Evolutionary conservation across 1,140 invertebrate species (phyloP).

Genomic region (Drosophila kurseongensis): DNA sequence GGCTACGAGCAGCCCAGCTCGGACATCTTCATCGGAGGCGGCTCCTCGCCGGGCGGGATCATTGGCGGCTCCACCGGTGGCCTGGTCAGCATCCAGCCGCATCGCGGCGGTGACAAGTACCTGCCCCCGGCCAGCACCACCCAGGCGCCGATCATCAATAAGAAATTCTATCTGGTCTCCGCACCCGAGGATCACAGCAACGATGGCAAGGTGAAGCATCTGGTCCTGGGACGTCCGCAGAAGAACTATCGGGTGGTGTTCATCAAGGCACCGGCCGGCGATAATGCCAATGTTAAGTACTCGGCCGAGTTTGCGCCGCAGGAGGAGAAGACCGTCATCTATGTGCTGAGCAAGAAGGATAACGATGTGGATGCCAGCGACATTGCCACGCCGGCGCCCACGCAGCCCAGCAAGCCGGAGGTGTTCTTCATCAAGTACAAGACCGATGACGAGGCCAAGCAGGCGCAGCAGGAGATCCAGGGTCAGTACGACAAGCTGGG

Average conservation of each 20-base stretch:
- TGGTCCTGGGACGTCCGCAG: slow-evolving; percentile 86
- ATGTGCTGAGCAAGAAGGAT: slow-evolving; percentile 93
- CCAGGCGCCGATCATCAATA: slow-evolving; percentile 74
- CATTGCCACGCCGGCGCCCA: slow-evolving; percentile 90
- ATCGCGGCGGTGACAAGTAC: slow-evolving; percentile 80
- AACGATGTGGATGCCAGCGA: slow-evolving; percentile 86
- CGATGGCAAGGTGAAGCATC: slow-evolving; percentile 71
- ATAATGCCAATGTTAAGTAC: slow-evolving; percentile 85
- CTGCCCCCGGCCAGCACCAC: slow-evolving; percentile 75
- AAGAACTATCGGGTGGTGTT: slow-evolving; percentile 95
- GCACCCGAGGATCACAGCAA: slow-evolving; percentile 79
- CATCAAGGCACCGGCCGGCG: slow-evolving; percentile 93
- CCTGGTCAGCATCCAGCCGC: slow-evolving; percentile 34
- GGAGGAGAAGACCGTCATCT: slow-evolving; percentile 94
- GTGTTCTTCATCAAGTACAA: slow-evolving; percentile 92
- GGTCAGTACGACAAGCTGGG: slow-evolving; percentile 82
- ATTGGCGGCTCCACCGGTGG: neutral
- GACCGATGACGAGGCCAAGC: slow-evolving; percentile 86
- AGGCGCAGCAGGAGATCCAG: slow-evolving; percentile 82
- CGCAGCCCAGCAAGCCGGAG: slow-evolving; percentile 90
- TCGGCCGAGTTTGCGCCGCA: slow-evolving; percentile 84
- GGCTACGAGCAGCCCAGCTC: slow-evolving; percentile 67
- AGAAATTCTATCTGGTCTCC: slow-evolving; percentile 82
- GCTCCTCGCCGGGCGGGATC: neutral
- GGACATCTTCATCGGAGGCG: slow-evolving; percentile 40